Conservation (phyloP, 2,797 vertebrate genomes). For the Apodemus agrarius region DNA sequence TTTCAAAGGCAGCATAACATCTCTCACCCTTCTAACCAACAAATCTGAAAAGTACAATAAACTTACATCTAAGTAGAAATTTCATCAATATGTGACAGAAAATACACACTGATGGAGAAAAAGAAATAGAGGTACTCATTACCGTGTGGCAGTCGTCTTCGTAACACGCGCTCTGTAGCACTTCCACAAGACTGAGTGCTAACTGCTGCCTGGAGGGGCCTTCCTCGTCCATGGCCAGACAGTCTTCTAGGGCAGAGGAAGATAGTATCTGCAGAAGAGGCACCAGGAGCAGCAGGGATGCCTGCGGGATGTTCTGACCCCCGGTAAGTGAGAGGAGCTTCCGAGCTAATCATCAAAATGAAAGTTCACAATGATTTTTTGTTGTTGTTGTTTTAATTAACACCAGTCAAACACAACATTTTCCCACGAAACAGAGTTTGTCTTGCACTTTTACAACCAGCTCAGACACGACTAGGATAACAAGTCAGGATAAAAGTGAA, state of each 20-base stretch:
- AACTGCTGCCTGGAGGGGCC: constrained; percentile 88
- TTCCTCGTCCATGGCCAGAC: constrained; percentile 85
- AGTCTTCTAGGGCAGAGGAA: constrained; percentile 90
- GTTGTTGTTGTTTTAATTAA: constrained; percentile 50
- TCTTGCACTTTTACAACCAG: neutral
- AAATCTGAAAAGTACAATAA: neutral
- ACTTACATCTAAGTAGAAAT: neutral
- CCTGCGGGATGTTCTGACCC: constrained; percentile 80
- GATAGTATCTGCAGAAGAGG: constrained; percentile 94
- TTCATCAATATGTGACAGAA: neutral
- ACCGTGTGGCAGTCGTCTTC: constrained; percentile 77
- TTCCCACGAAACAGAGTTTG: neutral
- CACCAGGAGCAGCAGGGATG: constrained; percentile 90
- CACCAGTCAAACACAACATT: neutral
- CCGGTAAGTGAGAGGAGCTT: constrained; percentile 87
- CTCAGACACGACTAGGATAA: neutral
- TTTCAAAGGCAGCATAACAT: neutral
- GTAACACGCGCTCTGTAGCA: constrained; percentile 85
- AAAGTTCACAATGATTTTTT: neutral
- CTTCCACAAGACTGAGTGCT: constrained; percentile 88
- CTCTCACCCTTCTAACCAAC: neutral
- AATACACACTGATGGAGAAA: neutral
- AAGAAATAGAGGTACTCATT: constrained; percentile 57
- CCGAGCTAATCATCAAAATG: constrained; percentile 86
- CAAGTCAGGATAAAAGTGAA: neutral